phyloP scores from a whole-genome alignment of 2,113 vertebrate species.

The Hystrix cristata region DNA sequence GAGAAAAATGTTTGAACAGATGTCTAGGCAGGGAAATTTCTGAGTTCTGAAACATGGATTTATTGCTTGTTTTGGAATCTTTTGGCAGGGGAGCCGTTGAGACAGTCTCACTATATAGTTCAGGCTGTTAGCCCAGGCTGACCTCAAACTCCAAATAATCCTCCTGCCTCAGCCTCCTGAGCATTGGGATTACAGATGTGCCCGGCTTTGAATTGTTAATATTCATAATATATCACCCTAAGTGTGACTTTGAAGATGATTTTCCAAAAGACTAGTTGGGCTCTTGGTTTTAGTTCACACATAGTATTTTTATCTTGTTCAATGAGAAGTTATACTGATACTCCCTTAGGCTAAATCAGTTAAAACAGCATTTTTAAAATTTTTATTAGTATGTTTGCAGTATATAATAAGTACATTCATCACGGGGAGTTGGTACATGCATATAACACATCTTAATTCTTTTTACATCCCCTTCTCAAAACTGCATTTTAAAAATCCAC shows the following conservation, averaged over 20 bases:
- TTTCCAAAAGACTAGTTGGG: conserved; percentile 10
- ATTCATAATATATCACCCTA: conserved; percentile 27
- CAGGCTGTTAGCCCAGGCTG: too few relatives aligned
- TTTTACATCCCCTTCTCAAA: neutral
- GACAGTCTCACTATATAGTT: too few relatives aligned
- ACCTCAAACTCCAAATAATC: too few relatives aligned
- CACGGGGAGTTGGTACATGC: neutral
- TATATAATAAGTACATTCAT: neutral
- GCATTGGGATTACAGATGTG: neutral
- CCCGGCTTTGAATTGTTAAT: conserved; percentile 6
- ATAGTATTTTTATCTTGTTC: neutral
- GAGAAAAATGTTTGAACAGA: neutral
- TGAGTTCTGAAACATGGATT: neutral
- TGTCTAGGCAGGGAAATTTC: neutral
- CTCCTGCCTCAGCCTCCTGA: neutral
- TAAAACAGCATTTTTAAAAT: neutral
- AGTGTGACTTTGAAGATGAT: neutral
- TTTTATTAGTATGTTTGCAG: neutral
- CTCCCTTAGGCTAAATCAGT: neutral
- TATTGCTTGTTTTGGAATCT: neutral
- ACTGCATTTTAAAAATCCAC: neutral
- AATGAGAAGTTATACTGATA: conserved; percentile 6
- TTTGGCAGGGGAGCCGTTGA: too few relatives aligned
- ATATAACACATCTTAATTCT: neutral
- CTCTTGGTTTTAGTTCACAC: neutral